phyloP scores from a whole-genome alignment of 2,113 vertebrate species.

The western clawed frog (Xenopus tropicalis) region UCB_Xtro_10.0 CM004444.2:11861001-11861500 shows the following conservation, averaged over 20 bases:
- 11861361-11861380: neutral
- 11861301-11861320: slow-evolving; percentile 37
- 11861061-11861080: slow-evolving; percentile 36
- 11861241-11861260: slow-evolving; percentile 55
- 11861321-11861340: slow-evolving; percentile 1
- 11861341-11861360: neutral
- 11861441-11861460: neutral
- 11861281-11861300: slow-evolving; percentile 49
- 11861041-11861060: slow-evolving; percentile 43
- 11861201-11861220: slow-evolving; percentile 55
- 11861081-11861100: slow-evolving; percentile 41
- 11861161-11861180: slow-evolving; percentile 39
- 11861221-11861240: slow-evolving; percentile 66
- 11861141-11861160: slow-evolving; percentile 45
- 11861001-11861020: too few relatives aligned
- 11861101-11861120: slow-evolving; percentile 47
- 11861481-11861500: too few relatives aligned
- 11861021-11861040: too few relatives aligned
- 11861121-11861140: slow-evolving; percentile 42
- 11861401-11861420: neutral
- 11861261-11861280: slow-evolving; percentile 63
- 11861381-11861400: too few relatives aligned
- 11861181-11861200: slow-evolving; percentile 68
- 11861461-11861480: too few relatives aligned
- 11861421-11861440: neutral